These are phyloP conservation scores for Sus cebifrons DNA, from an alignment of 2,797 vertebrate genomes.

Conservation along the genomic window DNA sequence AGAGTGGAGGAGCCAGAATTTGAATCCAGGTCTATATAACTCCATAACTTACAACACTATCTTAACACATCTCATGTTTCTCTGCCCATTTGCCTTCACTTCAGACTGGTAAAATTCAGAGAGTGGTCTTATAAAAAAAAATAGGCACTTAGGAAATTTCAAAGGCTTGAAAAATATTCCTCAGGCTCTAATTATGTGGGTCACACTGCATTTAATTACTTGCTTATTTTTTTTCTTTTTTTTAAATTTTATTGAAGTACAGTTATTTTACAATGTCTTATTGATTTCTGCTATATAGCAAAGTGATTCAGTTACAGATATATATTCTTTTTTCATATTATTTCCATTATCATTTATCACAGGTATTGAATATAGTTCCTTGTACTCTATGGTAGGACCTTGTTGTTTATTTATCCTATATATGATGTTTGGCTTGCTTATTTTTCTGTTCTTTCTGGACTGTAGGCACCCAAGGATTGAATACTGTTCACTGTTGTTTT, in stretches of 20 bases:
- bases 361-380: too few species aligned
- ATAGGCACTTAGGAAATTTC: not conserved
- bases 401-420: too few species aligned
- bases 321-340: too few species aligned
- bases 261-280: too few species aligned
- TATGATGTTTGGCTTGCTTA: not conserved
- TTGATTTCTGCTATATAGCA: too few species aligned
- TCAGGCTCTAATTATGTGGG: not conserved
- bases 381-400: too few species aligned
- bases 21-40: not conserved
- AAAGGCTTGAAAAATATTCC: not conserved
- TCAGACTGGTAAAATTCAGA: not conserved
- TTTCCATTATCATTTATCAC: too few species aligned
- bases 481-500: not conserved
- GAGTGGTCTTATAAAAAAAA: not conserved
- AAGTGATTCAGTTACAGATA: too few species aligned
- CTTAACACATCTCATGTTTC: not conserved
- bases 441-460: constrained; percentile 20
- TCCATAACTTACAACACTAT: not conserved
- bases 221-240: constrained; percentile 32
- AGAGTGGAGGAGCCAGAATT: not conserved
- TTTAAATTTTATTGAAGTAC: too few species aligned
- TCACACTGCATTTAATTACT: not conserved
- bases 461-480: not conserved
- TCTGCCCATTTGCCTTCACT: not conserved